A percentile compares a stretch with the other conserved stretches of the same genome.
Conservation (phyloP, 2,888 invertebrate genomes). For the Eucriotettix oculatus region DNA sequence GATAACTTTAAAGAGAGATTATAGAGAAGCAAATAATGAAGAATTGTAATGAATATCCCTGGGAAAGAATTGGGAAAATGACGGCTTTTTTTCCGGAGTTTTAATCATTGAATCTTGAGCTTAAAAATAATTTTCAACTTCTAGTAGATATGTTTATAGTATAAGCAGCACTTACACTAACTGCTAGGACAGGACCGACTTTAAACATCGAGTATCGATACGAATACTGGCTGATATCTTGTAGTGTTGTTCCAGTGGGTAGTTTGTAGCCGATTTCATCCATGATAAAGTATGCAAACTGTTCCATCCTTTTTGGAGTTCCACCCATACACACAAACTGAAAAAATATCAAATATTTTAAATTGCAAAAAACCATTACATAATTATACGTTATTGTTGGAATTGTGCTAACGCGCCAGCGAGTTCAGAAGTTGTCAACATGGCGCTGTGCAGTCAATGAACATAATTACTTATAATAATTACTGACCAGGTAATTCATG, state of each 20-base stretch:
- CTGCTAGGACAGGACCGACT: slow-evolving; percentile 73
- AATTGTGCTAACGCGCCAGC: not conserved
- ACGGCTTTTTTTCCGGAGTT: no score
- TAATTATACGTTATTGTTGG: not conserved
- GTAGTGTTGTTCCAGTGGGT: slow-evolving; percentile 71
- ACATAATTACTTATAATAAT: no score
- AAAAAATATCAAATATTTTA: slow-evolving; percentile 16
- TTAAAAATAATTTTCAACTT: no score
- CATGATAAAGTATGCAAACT: slow-evolving; percentile 82
- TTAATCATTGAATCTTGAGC: no score
- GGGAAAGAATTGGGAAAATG: no score
- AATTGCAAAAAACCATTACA: not conserved
- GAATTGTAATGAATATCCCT: no score
- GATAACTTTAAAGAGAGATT: no score
- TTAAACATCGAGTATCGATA: slow-evolving; percentile 93
- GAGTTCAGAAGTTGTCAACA: no score
- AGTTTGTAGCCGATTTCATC: slow-evolving; percentile 77
- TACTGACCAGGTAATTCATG: no score
- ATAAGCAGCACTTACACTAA: slow-evolving; percentile 52
- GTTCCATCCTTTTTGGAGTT: slow-evolving; percentile 84
- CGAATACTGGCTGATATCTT: slow-evolving; percentile 80
- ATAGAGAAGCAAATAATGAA: no score
- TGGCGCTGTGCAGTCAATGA: no score
- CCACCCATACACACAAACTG: slow-evolving; percentile 97
- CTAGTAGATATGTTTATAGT: not conserved